Percentiles rank a stretch among this genome's conserved stretches.
Evolutionary conservation across 1,140 invertebrate genomes (phyloP).

Genomic region (Calliphora vicina): DNA sequence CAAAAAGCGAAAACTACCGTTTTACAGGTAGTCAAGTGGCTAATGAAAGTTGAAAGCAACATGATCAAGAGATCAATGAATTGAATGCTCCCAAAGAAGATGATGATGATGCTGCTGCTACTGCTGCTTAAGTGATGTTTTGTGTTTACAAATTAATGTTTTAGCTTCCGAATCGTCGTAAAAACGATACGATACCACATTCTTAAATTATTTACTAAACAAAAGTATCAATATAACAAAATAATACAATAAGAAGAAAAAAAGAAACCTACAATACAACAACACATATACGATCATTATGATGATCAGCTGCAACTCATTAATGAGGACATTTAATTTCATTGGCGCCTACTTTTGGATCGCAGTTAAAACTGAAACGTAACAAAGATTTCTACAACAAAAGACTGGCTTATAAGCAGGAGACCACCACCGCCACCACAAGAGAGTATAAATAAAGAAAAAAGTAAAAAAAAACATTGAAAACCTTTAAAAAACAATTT

Average conservation of each 20-base stretch:
- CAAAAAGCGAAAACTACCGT: conserved; percentile 3
- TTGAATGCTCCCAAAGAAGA: no score
- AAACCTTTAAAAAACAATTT: not conserved
- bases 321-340: conserved; percentile 33
- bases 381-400: not conserved
- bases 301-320: conserved; percentile 34
- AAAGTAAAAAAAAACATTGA: not conserved
- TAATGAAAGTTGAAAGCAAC: not conserved
- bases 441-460: not conserved
- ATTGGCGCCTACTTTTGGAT: conserved; percentile 7
- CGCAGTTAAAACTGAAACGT: not conserved
- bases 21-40: conserved; percentile 18
- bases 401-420: not conserved
- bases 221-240: not conserved
- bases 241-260: no score
- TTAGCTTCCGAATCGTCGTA: not conserved
- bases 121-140: conserved; percentile 7
- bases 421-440: not conserved
- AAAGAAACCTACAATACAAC: not conserved
- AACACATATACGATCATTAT: not conserved
- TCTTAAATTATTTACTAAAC: not conserved
- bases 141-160: conserved; percentile 34
- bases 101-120: not conserved
- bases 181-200: not conserved
- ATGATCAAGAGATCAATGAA: not conserved